Percentiles rank a stretch among this genome's conserved stretches.
phyloP scores from a whole-genome alignment of 2,888 invertebrate genomes.

The Camptogramma bilineatum region DNA sequence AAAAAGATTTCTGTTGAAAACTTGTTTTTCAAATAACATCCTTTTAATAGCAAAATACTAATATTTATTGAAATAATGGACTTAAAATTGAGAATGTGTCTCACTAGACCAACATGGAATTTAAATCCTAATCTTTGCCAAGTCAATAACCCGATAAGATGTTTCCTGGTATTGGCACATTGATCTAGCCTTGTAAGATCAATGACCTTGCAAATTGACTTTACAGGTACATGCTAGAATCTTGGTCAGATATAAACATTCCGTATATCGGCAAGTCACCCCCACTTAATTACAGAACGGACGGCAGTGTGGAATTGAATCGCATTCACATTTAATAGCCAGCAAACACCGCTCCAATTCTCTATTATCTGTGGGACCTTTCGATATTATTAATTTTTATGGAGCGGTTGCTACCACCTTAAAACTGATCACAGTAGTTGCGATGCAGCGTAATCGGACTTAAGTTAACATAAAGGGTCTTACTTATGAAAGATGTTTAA shows the following conservation, averaged over 20 bases:
- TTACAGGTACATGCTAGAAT: neutral
- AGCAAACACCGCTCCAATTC: conserved; percentile 77
- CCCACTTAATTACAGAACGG: conserved; percentile 62
- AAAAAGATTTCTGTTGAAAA: too few species aligned
- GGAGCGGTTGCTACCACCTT: conserved; percentile 56
- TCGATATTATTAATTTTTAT: conserved; percentile 60
- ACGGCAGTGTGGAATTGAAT: conserved; percentile 74
- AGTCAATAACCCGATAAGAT: too few species aligned
- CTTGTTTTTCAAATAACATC: too few species aligned
- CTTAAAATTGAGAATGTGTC: too few species aligned
- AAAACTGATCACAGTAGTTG: neutral
- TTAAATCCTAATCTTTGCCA: too few species aligned
- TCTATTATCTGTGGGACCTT: conserved; percentile 70
- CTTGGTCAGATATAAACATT: conserved; percentile 9
- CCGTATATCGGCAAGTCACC: conserved; percentile 58
- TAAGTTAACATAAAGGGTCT: neutral
- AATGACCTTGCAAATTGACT: conserved; percentile 1
- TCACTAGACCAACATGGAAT: too few species aligned
- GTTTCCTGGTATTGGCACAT: neutral
- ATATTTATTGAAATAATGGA: too few species aligned
- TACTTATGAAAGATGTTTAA: too few species aligned
- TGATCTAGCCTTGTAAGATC: neutral
- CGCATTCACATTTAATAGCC: conserved; percentile 80
- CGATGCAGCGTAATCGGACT: too few species aligned
- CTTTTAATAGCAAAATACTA: too few species aligned